Percentiles rank a stretch among this genome's conserved stretches.
phyloP scores from a whole-genome alignment of 2,888 invertebrate species.

The Pteria penguin region DNA sequence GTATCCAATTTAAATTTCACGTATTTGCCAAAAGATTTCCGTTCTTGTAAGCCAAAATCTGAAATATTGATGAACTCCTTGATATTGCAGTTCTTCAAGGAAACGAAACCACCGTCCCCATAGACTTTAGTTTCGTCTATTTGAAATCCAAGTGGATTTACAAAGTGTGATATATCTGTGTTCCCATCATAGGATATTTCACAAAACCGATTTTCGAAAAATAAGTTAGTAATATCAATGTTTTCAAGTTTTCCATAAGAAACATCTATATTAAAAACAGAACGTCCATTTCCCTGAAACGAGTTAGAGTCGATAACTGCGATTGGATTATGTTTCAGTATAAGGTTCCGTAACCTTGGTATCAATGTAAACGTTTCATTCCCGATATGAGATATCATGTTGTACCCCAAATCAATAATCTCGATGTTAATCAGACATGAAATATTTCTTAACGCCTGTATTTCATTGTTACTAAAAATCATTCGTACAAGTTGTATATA shows the following conservation, averaged over 20 bases:
- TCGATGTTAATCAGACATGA: neutral
- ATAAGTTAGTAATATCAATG: neutral
- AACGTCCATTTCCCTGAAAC: neutral
- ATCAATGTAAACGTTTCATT: neutral
- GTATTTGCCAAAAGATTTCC: neutral
- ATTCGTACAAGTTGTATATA: neutral
- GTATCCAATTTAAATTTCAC: neutral
- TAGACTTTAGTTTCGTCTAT: neutral
- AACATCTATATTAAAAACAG: neutral
- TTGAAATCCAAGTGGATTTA: neutral
- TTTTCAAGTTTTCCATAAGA: neutral
- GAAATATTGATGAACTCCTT: neutral
- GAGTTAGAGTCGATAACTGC: neutral
- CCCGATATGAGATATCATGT: neutral
- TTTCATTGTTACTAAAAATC: neutral
- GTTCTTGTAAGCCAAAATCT: neutral
- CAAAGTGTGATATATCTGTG: neutral
- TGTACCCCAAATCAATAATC: neutral
- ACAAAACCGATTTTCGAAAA: neutral
- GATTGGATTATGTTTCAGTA: neutral
- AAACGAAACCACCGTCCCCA: neutral
- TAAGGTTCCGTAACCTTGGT: neutral
- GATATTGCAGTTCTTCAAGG: neutral
- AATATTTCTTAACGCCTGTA: neutral
- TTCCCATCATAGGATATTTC: neutral